Evolutionary conservation across 2,888 invertebrate genomes (phyloP).

Genomic region (Operophtera brumata): DNA sequence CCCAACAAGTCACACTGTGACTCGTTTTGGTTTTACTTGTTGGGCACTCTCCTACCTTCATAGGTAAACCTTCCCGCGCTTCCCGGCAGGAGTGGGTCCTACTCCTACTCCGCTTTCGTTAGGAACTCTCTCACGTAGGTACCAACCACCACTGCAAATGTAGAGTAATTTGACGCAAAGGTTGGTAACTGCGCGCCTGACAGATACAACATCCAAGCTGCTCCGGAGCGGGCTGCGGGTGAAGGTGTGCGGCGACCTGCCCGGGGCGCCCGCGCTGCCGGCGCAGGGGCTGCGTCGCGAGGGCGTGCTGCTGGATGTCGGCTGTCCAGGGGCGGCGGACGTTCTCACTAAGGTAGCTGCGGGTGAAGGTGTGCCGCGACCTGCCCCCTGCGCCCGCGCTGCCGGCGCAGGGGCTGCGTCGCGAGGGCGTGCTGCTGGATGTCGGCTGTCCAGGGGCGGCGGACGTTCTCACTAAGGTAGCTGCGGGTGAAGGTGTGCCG

Average conservation of each 20-base stretch:
- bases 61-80: background rate
- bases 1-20: too few species aligned
- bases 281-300: conserved; percentile 52
- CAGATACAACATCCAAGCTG: conserved; percentile 38
- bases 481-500: conserved; percentile 37
- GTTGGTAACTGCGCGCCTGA: background rate
- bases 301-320: conserved; percentile 56
- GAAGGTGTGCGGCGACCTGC: conserved; percentile 25
- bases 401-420: conserved; percentile 43
- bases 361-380: conserved; percentile 34
- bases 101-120: too few species aligned
- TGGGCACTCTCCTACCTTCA: too few species aligned
- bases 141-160: background rate
- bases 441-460: conserved; percentile 44
- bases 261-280: conserved; percentile 33
- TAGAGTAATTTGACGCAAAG: conserved; percentile 5
- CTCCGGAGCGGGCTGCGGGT: conserved; percentile 44
- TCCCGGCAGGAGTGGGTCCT: background rate
- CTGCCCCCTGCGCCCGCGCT: conserved; percentile 32
- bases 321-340: conserved; percentile 41
- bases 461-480: conserved; percentile 14
- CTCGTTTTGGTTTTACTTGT: too few species aligned
- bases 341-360: conserved; percentile 28
- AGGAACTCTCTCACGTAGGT: too few species aligned
- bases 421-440: conserved; percentile 62